Percentiles rank a stretch among this genome's conserved stretches.
phyloP scores from a whole-genome alignment of 2,797 vertebrate genomes.

The Champsocephalus esox region DNA sequence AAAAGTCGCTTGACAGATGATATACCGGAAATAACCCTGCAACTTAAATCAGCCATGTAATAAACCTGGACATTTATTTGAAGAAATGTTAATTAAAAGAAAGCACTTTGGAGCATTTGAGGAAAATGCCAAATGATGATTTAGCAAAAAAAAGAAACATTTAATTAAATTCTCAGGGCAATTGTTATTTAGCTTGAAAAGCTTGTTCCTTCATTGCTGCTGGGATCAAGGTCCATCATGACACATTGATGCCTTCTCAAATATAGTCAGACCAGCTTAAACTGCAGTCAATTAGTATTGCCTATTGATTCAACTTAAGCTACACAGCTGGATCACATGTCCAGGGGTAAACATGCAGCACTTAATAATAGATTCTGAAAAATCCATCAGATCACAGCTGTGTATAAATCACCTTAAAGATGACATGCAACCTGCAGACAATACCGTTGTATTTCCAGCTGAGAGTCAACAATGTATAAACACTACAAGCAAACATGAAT shows the following conservation, averaged over 20 bases:
- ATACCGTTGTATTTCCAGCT: slow-evolving; percentile 45
- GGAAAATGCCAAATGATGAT: slow-evolving; percentile 67
- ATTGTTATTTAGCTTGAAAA: slow-evolving; percentile 62
- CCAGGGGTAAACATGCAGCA: slow-evolving; percentile 50
- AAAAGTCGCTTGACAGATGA: slow-evolving; percentile 55
- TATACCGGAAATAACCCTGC: slow-evolving; percentile 50
- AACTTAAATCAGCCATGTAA: slow-evolving; percentile 66
- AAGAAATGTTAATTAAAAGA: slow-evolving; percentile 54
- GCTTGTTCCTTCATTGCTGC: slow-evolving; percentile 39
- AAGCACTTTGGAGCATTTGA: slow-evolving; percentile 56
- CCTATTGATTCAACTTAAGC: slow-evolving; percentile 47
- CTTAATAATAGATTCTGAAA: slow-evolving; percentile 50
- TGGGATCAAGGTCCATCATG: slow-evolving; percentile 51
- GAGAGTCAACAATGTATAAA: slow-evolving; percentile 54
- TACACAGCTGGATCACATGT: slow-evolving; percentile 58
- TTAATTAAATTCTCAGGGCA: slow-evolving; percentile 15
- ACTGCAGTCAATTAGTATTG: slow-evolving; percentile 53
- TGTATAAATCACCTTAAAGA: slow-evolving; percentile 28
- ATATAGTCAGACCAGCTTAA: slow-evolving; percentile 37
- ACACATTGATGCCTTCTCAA: slow-evolving; percentile 40
- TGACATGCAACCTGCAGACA: slow-evolving; percentile 39
- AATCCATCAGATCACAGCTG: slow-evolving; percentile 36
- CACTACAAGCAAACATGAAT: slow-evolving; percentile 49
- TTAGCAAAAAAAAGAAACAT: slow-evolving; percentile 28
- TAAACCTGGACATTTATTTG: slow-evolving; percentile 59